Evolutionary conservation across 2,113 vertebrate species (phyloP).

Genomic region (Nibea albiflora): DNA sequence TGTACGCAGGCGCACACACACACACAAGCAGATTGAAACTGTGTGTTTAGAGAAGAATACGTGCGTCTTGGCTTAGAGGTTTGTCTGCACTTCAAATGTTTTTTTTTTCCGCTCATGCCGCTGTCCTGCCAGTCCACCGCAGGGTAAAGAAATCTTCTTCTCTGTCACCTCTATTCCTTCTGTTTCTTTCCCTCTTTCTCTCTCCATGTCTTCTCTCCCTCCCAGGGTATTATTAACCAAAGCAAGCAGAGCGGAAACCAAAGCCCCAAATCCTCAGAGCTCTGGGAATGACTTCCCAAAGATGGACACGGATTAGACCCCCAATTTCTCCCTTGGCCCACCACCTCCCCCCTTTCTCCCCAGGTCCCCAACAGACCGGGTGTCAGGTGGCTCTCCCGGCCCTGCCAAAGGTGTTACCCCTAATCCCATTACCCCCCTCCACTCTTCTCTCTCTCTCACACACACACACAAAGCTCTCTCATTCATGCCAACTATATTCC

Average conservation of each 20-base stretch:
- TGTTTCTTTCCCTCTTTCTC: constrained; percentile 75
- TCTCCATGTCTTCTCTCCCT: constrained; percentile 83
- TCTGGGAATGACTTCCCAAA: constrained; percentile 97
- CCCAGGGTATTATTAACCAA: constrained; percentile 96
- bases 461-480: constrained; percentile 50
- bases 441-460: constrained; percentile 42
- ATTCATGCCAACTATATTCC: constrained; percentile 70
- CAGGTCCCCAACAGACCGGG: constrained; percentile 93
- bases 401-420: constrained; percentile 93
- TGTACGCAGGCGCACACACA: constrained; percentile 26
- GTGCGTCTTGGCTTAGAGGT: constrained; percentile 45
- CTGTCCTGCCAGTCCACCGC: constrained; percentile 72
- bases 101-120: constrained; percentile 55
- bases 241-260: constrained; percentile 92
- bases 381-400: constrained; percentile 96
- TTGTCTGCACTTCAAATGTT: constrained; percentile 59
- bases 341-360: constrained; percentile 66
- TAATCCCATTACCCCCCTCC: constrained; percentile 95
- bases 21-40: constrained; percentile 35
- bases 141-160: constrained; percentile 78
- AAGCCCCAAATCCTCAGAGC: constrained; percentile 88
- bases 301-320: constrained; percentile 97
- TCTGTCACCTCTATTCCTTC: constrained; percentile 74
- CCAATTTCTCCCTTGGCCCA: constrained; percentile 75
- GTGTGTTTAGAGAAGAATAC: constrained; percentile 31